Conservation (phyloP, 2,888 invertebrate species). For the Drosophila pegasa region DNA sequence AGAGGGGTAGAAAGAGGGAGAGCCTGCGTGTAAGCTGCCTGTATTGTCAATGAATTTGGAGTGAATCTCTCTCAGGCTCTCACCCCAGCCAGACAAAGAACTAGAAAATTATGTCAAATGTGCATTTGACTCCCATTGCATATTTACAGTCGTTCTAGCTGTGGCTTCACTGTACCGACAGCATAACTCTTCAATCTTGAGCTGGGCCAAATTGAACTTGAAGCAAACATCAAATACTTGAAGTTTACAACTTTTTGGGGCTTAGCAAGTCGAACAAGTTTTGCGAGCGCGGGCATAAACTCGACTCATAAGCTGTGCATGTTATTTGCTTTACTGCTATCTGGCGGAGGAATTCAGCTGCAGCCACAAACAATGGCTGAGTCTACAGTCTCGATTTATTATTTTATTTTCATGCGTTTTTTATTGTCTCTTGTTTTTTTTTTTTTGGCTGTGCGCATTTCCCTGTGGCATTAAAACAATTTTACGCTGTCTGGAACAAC, state of each 20-base stretch:
- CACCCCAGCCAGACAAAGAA: constrained; percentile 39
- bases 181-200: constrained; percentile 2
- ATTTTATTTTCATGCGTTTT: constrained; percentile 18
- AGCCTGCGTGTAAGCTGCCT: constrained; percentile 3
- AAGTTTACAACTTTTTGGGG: neutral
- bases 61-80: constrained; percentile 40
- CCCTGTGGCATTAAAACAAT: constrained; percentile 53
- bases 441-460: constrained; percentile 15
- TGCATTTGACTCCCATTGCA: no score
- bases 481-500: constrained; percentile 48
- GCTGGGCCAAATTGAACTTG: constrained; percentile 11
- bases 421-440: constrained; percentile 11
- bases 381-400: constrained; percentile 40
- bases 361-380: constrained; percentile 41
- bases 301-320: neutral
- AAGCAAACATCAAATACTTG: constrained; percentile 3
- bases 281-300: no score
- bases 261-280: neutral
- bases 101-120: constrained; percentile 69
- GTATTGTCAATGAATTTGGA: constrained; percentile 39
- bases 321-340: neutral
- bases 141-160: no score
- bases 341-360: neutral
- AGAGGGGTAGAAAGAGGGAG: neutral
- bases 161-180: constrained; percentile 12